phyloP scores from a whole-genome alignment of 2,797 vertebrate genomes.

The Pachyuromys duprasi region DNA sequence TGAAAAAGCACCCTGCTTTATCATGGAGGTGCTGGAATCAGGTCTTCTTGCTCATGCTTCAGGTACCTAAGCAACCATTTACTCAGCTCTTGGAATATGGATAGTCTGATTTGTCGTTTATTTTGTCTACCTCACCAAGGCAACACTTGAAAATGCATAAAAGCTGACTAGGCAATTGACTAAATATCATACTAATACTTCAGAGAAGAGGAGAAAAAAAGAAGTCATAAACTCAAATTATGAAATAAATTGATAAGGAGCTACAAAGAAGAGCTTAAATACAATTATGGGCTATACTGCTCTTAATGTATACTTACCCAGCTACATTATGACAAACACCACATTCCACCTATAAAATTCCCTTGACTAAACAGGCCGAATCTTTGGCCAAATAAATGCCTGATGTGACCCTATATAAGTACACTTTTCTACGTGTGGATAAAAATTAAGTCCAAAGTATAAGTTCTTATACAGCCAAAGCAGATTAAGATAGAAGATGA shows the following conservation, averaged over 20 bases:
- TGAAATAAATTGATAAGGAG: background rate
- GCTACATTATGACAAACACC: background rate
- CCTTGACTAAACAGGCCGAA: background rate
- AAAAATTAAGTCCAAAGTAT: constrained; percentile 1
- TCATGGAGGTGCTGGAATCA: background rate
- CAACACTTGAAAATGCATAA: constrained; percentile 16
- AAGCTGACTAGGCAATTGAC: background rate
- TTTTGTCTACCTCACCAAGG: background rate
- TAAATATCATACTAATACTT: background rate
- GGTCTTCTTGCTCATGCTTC: background rate
- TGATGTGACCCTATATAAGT: background rate
- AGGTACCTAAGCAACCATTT: background rate
- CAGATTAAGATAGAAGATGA: background rate
- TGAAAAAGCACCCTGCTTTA: background rate
- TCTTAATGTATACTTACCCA: constrained; percentile 10
- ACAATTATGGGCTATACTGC: background rate
- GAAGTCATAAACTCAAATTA: background rate
- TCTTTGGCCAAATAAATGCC: background rate
- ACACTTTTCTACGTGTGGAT: background rate
- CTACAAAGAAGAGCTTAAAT: background rate
- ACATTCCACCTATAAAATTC: background rate
- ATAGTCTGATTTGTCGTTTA: background rate
- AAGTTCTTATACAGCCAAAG: background rate
- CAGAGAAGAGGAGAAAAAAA: background rate
- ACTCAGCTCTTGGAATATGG: background rate